Evolutionary conservation across 2,888 invertebrate species (phyloP).

Genomic region (Cactoblastis cactorum): DNA sequence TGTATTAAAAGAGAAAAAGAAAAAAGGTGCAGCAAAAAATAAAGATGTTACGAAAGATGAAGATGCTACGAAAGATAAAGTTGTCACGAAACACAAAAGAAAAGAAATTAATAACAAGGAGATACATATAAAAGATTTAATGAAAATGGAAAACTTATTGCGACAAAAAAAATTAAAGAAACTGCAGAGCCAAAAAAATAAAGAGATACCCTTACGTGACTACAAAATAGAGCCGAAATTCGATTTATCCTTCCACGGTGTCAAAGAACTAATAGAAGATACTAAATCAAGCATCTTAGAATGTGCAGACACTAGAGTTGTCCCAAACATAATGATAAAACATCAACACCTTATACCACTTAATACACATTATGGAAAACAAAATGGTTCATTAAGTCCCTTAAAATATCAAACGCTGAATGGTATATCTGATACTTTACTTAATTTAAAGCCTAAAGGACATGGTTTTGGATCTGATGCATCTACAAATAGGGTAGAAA

Average conservation of each 20-base stretch:
- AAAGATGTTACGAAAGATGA: neutral
- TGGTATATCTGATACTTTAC: neutral
- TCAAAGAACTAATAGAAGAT: neutral
- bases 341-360: neutral
- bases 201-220: neutral
- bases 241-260: neutral
- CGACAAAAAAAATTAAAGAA: neutral
- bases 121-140: neutral
- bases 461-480: neutral
- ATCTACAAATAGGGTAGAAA: neutral
- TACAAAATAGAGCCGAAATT: neutral
- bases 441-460: neutral
- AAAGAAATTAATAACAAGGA: neutral
- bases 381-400: neutral
- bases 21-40: neutral
- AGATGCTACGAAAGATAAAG: neutral
- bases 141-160: neutral
- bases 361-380: neutral
- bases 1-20: neutral
- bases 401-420: neutral
- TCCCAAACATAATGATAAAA: conserved; percentile 2
- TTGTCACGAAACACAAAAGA: neutral
- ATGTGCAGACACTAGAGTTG: neutral
- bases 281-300: neutral
- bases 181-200: neutral